These are phyloP conservation scores for Diadema setosum DNA, from an alignment of 35 echinoderm and acorn worm genomes.

Conservation along the genomic window DNA sequence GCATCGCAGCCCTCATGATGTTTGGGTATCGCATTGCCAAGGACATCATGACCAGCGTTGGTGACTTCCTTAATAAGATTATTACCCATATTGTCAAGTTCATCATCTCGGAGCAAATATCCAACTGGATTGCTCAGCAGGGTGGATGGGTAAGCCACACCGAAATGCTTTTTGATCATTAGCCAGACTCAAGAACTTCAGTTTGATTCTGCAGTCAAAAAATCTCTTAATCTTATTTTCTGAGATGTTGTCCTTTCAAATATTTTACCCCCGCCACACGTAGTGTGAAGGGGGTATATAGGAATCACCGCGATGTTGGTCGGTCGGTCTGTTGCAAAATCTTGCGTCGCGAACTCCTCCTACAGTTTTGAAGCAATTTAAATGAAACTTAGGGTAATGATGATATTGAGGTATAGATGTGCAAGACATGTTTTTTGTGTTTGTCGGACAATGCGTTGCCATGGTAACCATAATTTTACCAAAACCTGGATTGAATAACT, in stretches of 20 bases:
- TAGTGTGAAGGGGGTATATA: not conserved
- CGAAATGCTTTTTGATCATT: too few species aligned
- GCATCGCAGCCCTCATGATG: conserved; percentile 88
- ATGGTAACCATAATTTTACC: too few species aligned
- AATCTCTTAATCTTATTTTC: not conserved
- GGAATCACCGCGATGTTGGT: not conserved
- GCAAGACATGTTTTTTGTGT: too few species aligned
- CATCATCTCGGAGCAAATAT: conserved; percentile 79
- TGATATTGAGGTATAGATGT: too few species aligned
- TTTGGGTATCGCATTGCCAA: conserved; percentile 89
- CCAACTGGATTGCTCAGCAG: conserved; percentile 85
- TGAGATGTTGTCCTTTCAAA: not conserved
- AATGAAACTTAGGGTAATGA: too few species aligned
- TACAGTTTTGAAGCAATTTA: too few species aligned
- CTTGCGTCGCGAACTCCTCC: too few species aligned
- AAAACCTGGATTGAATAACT: too few species aligned
- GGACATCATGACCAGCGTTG: conserved; percentile 57
- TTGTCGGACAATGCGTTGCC: too few species aligned
- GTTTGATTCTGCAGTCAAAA: not conserved
- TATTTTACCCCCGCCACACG: not conserved
- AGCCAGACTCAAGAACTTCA: too few species aligned
- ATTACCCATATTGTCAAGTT: conserved; percentile 70
- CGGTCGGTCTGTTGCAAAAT: not conserved
- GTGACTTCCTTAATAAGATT: conserved; percentile 73
- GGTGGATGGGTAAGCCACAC: conserved; percentile 99